phyloP scores from a whole-genome alignment of 2,113 vertebrate genomes.

The Callocephalon fimbriatum region DNA sequence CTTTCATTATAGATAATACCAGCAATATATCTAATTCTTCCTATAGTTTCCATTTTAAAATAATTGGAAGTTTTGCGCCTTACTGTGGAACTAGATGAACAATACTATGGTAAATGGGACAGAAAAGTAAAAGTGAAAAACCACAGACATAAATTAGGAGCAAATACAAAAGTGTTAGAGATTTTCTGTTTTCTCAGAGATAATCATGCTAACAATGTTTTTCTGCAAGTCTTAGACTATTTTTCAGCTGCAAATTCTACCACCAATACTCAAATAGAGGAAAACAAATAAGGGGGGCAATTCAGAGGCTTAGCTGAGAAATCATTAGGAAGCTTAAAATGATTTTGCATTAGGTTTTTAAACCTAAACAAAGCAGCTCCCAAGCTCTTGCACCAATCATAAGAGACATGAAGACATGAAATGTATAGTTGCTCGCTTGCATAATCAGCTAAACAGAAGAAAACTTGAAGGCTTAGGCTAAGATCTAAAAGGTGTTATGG shows the following conservation, averaged over 20 bases:
- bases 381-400: neutral
- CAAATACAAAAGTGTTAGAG: neutral
- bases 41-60: neutral
- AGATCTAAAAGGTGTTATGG: neutral
- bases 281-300: neutral
- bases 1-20: neutral
- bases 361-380: neutral
- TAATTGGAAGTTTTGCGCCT: neutral
- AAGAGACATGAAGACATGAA: neutral
- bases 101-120: neutral
- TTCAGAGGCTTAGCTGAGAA: neutral
- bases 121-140: neutral
- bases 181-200: neutral
- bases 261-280: neutral
- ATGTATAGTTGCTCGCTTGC: neutral
- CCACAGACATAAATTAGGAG: neutral
- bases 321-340: neutral
- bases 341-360: neutral
- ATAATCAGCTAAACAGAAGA: neutral
- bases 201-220: neutral
- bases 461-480: neutral
- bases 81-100: neutral
- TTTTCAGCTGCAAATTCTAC: neutral
- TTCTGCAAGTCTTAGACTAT: neutral
- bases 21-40: neutral